phyloP scores from a whole-genome alignment of 2,113 vertebrate genomes.

The Euleptes europaea region DNA sequence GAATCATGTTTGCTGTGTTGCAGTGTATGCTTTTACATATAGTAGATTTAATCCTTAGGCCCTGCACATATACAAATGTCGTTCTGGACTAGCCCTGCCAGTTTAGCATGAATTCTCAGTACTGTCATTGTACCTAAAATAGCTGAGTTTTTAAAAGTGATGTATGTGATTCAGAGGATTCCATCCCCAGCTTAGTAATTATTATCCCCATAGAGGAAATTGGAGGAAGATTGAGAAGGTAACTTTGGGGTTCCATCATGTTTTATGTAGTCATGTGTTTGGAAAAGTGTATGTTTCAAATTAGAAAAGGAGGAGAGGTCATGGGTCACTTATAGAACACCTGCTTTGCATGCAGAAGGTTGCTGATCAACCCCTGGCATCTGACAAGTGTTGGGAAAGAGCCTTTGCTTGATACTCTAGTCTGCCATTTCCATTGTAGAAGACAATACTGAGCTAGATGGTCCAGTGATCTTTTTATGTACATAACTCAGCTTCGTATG shows the following conservation, averaged over 20 bases:
- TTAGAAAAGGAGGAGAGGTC: no score
- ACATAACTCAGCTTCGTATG: no score
- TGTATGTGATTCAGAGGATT: not conserved
- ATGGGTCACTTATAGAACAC: no score
- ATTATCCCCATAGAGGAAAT: not conserved
- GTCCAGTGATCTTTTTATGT: no score
- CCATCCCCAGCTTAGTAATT: not conserved
- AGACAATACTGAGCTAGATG: no score
- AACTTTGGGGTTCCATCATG: not conserved
- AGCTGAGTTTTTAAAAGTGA: not conserved
- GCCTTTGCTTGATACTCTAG: no score
- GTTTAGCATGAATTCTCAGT: conserved; percentile 9
- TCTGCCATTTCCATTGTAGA: no score
- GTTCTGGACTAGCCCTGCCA: not conserved
- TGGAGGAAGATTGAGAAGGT: not conserved
- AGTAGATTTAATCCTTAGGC: not conserved
- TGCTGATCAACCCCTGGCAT: no score
- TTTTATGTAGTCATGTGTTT: not conserved
- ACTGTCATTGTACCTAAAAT: conserved; percentile 9
- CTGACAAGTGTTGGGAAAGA: no score
- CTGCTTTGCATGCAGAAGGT: no score
- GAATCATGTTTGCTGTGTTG: not conserved
- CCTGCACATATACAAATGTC: not conserved
- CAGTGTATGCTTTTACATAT: not conserved
- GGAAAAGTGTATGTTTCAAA: no score